A percentile compares a stretch with the other conserved stretches of the same genome.
These are phyloP conservation scores for Dendrolimus pini DNA, from an alignment of 2,888 invertebrate genomes.

Conservation along the genomic window DNA sequence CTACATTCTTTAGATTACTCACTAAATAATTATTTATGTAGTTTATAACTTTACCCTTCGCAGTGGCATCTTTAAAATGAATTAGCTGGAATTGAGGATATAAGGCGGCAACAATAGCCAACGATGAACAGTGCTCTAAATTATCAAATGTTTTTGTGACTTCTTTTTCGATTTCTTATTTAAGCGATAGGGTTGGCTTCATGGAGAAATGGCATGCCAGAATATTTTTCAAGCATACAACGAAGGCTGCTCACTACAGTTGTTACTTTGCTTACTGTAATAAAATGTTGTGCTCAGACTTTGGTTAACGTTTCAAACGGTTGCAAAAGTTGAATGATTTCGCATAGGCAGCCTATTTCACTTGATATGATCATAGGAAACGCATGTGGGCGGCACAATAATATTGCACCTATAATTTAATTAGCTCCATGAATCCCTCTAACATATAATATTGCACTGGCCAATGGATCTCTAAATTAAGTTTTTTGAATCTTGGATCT, in stretches of 20 bases:
- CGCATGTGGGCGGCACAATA: not conserved
- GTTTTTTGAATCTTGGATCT: slow-evolving; percentile 19
- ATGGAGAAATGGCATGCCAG: no score
- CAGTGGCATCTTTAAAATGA: slow-evolving; percentile 2
- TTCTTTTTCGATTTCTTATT: not conserved
- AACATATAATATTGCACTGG: slow-evolving; percentile 5
- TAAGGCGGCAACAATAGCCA: not conserved
- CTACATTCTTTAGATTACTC: not conserved
- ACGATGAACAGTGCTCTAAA: not conserved
- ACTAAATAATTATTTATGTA: slow-evolving; percentile 5
- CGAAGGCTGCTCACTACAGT: no score
- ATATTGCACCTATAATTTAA: not conserved
- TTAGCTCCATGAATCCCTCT: not conserved
- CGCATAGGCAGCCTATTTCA: no score
- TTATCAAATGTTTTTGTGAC: not conserved
- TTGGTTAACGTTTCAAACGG: no score
- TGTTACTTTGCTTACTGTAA: no score
- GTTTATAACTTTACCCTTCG: slow-evolving; percentile 6
- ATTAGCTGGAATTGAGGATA: not conserved
- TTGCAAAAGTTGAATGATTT: no score
- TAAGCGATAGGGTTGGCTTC: not conserved
- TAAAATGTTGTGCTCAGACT: no score
- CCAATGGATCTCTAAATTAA: slow-evolving; percentile 21
- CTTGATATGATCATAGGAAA: not conserved
- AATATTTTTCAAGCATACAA: no score